A percentile compares a stretch with the other conserved stretches of the same genome.
Conservation (phyloP, 2,113 vertebrate species). For the Oxygymnocypris stewartii region DNA sequence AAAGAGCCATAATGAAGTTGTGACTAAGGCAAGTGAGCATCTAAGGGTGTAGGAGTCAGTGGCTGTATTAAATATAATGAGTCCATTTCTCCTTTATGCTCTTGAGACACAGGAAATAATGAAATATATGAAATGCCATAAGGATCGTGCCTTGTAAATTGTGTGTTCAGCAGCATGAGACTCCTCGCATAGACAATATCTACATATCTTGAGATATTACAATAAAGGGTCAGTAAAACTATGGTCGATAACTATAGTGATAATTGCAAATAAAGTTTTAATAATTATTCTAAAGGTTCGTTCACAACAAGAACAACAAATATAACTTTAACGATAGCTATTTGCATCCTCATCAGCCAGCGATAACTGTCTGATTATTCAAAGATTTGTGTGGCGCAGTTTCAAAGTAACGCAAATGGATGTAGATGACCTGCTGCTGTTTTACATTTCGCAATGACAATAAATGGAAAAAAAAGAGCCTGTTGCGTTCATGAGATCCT, state of each 20-base stretch:
- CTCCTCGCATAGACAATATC: constrained; percentile 14
- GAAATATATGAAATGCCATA: constrained; percentile 9
- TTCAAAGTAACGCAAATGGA: no score
- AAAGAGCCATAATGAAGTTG: constrained; percentile 56
- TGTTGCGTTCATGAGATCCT: no score
- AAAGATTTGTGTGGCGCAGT: no score
- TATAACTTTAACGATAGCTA: no score
- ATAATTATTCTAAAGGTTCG: neutral
- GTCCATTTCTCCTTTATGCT: constrained; percentile 31
- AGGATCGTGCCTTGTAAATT: neutral
- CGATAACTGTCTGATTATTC: no score
- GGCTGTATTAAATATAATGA: constrained; percentile 52
- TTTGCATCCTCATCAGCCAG: no score
- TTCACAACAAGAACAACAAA: no score
- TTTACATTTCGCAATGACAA: no score
- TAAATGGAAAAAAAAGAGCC: no score
- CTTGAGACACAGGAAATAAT: constrained; percentile 15
- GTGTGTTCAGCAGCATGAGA: constrained; percentile 22
- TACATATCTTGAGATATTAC: neutral
- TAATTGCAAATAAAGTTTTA: neutral
- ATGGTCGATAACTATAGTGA: neutral
- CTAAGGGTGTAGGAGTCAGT: constrained; percentile 49
- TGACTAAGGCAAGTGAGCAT: constrained; percentile 52
- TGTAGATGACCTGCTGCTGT: no score
- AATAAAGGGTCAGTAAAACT: neutral